Evolutionary conservation across 2,888 invertebrate species (phyloP), one percentile per base, ranked within the genome.

Genomic region (Caenorhabditis sp.): DNA sequence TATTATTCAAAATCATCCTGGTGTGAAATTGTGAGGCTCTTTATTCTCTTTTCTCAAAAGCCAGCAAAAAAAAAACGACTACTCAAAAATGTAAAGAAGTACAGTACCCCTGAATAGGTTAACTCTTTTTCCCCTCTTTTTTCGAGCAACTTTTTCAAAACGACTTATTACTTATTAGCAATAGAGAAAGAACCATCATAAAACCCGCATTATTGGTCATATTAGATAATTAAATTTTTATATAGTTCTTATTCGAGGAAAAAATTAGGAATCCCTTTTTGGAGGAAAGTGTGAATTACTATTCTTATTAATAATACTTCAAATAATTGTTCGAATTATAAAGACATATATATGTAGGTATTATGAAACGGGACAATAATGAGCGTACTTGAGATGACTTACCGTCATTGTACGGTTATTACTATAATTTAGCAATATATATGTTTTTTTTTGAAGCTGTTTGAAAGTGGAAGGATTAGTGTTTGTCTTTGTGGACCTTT

Each of bases 41-140:
- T 14, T 43, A 2, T 43, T 43, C 17, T 10, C 43, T 43, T 43
- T 10, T 8, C 36, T 36, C 36, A 36, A 5, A 8, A 36, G 7
- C 12, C 43, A 43, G 17, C 43, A 43, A 43, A 43, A 43, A 43
- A 43, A 43, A n/a, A n/a, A n/a, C n/a, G n/a, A n/a, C 43, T 7
- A 43, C 43, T 43, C 17, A 43, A 43, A 43, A 17, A 43, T 43
- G 23, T 54, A 54, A 20, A 2, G 2, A 20, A 54, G 2, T 17
- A 54, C 54, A 54, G 54, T 54, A 26, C 12, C 54, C 54, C 12
- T n/a, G 25, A 54, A 54, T 54, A 26, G 26, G 26, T 26, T 26
- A 54, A 31, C 31, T 7, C 4, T 7, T 54, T 54, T 8, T 53
- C 53, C 14, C 54, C 23, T 26, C 26, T 17, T 54, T 54, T 8